These are phyloP conservation scores for Chionis minor DNA, from an alignment of 2,113 vertebrate genomes.

Conservation along the genomic window DNA sequence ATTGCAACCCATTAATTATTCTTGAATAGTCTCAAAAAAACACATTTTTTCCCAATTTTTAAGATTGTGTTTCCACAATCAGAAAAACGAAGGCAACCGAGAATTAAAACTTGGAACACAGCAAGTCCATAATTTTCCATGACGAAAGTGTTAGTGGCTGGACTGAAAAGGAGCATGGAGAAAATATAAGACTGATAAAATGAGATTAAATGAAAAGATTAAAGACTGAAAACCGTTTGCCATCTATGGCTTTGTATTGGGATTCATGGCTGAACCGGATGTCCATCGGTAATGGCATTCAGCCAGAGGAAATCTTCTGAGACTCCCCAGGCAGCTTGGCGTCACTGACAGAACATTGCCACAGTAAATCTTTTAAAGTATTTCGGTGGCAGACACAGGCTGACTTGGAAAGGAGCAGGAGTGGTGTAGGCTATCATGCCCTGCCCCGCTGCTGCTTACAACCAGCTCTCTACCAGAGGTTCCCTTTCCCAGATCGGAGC, in stretches of 20 bases:
- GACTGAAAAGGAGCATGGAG: not conserved
- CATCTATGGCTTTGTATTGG: not conserved
- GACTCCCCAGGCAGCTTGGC: not conserved
- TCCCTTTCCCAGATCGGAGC: not conserved
- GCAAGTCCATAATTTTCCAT: not conserved
- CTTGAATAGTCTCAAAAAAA: not conserved
- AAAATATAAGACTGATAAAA: not conserved
- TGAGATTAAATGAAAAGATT: not conserved
- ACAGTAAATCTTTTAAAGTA: not conserved
- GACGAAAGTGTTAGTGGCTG: not conserved
- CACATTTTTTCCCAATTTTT: accelerated
- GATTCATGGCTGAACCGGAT: not conserved
- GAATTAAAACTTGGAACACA: not conserved
- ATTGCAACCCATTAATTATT: no score
- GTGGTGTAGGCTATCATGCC: no score
- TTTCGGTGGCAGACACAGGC: not conserved
- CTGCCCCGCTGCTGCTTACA: not conserved
- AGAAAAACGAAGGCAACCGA: not conserved
- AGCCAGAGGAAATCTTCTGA: not conserved
- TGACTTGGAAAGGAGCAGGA: not conserved
- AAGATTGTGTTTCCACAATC: not conserved
- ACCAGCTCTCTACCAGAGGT: not conserved
- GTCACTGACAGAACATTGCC: not conserved
- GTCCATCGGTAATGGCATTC: not conserved
- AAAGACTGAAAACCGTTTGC: not conserved